Conservation (phyloP, 2,113 vertebrate species). For the Laticauda laticaudata region DNA sequence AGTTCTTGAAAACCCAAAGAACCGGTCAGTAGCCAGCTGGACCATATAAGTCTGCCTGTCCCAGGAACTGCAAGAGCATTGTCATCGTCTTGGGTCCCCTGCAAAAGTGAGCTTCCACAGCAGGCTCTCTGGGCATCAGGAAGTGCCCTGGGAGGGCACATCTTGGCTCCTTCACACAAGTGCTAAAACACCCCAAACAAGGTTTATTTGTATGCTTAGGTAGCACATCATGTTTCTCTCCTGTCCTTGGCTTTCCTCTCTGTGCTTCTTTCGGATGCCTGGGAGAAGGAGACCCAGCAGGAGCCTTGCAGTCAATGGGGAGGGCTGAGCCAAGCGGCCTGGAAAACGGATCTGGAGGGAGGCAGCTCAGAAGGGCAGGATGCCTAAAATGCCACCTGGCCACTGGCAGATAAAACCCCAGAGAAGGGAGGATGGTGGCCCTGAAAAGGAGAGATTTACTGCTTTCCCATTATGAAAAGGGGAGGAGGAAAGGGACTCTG, state of each 20-base stretch:
- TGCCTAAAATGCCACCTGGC: background rate
- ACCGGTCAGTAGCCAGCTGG: background rate
- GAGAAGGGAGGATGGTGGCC: background rate
- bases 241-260: slow-evolving; percentile 17
- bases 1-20: background rate
- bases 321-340: slow-evolving; percentile 27
- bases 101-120: background rate
- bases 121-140: background rate
- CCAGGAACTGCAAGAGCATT: too few species aligned
- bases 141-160: background rate
- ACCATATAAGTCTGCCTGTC: background rate
- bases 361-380: background rate
- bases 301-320: background rate
- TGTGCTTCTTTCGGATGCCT: fast-evolving
- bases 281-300: background rate
- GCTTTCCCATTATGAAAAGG: background rate
- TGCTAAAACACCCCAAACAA: background rate
- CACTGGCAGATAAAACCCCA: background rate
- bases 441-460: background rate
- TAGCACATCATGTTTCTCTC: background rate
- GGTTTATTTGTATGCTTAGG: background rate
- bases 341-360: fast-evolving
- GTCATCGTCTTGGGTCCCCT: background rate
- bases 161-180: background rate
- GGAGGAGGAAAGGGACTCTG: too few species aligned